Evolutionary conservation across 37 sponge, comb jelly and placozoan genomes (phyloP).

Genomic region (Dysidea cf. avara): DNA sequence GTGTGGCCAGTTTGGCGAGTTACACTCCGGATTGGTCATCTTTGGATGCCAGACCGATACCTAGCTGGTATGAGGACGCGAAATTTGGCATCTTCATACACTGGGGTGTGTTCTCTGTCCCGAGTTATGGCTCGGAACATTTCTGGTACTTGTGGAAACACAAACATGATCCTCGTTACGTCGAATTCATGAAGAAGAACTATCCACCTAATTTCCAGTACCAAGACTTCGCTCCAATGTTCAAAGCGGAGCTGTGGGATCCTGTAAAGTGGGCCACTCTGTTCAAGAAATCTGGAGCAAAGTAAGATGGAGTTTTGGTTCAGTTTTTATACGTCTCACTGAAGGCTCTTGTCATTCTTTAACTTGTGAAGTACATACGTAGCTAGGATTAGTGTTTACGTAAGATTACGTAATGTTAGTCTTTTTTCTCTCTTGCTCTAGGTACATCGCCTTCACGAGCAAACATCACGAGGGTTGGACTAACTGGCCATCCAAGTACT

Average conservation of each 20-base stretch:
- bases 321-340: neutral
- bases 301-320: conserved; percentile 20
- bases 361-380: neutral
- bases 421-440: neutral
- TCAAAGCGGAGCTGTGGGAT: conserved; percentile 73
- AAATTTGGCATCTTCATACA: conserved; percentile 89
- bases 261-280: conserved; percentile 76
- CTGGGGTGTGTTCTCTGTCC: conserved; percentile 63
- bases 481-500: conserved; percentile 64
- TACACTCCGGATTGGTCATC: conserved; percentile 73
- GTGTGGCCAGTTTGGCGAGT: too few species aligned
- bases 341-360: neutral
- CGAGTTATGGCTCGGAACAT: conserved; percentile 73
- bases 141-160: conserved; percentile 68
- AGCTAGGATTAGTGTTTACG: neutral
- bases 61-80: conserved; percentile 74
- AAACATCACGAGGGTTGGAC: conserved; percentile 89
- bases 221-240: conserved; percentile 86
- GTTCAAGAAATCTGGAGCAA: conserved; percentile 80
- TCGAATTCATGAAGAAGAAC: conserved; percentile 70
- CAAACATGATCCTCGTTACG: neutral
- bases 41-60: conserved; percentile 61
- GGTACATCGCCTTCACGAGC: conserved; percentile 77
- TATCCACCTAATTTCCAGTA: conserved; percentile 51
- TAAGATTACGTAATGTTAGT: neutral